Percentiles rank a stretch among this genome's conserved stretches.
Evolutionary conservation across 2,797 vertebrate species (phyloP).

Genomic region (Hydrocynus forskahlii): DNA sequence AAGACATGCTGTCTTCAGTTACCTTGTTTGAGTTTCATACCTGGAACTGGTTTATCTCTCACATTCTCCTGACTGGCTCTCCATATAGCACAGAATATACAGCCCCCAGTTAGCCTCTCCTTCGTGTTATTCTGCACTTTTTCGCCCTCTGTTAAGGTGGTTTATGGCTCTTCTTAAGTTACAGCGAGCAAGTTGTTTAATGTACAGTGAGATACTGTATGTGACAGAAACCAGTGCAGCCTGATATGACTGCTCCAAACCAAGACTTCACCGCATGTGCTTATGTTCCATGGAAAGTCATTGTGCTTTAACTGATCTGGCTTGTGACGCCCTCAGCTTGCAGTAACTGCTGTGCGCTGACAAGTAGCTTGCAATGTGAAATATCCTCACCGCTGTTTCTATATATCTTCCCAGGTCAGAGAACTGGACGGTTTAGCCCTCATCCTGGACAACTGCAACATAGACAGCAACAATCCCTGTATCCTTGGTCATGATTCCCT

Average conservation of each 20-base stretch:
- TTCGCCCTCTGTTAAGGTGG: slow-evolving; percentile 13
- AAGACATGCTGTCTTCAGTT: slow-evolving; percentile 41
- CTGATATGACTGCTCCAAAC: slow-evolving; percentile 58
- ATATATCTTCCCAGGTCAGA: slow-evolving; percentile 79
- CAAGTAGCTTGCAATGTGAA: slow-evolving; percentile 10
- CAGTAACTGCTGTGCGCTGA: slow-evolving; percentile 11
- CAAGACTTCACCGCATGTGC: slow-evolving; percentile 65
- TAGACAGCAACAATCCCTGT: slow-evolving; percentile 97
- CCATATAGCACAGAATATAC: slow-evolving; percentile 18
- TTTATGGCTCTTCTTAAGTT: slow-evolving; percentile 58
- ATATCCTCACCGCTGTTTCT: slow-evolving; percentile 21
- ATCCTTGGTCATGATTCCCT: slow-evolving; percentile 83
- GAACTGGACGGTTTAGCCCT: slow-evolving; percentile 90
- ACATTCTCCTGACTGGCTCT: slow-evolving; percentile 35
- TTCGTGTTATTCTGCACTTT: slow-evolving; percentile 30
- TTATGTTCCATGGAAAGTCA: slow-evolving; percentile 51
- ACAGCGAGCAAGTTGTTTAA: slow-evolving; percentile 58
- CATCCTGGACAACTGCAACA: slow-evolving; percentile 93
- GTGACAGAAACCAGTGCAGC: slow-evolving; percentile 72
- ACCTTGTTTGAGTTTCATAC: slow-evolving; percentile 60
- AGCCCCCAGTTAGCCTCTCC: slow-evolving; percentile 20
- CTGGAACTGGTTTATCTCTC: slow-evolving; percentile 60
- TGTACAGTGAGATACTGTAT: slow-evolving; percentile 60
- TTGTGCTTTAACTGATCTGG: slow-evolving; percentile 41
- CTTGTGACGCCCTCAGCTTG: slow-evolving; percentile 3